phyloP scores from a whole-genome alignment of 2,113 vertebrate genomes.

The Sylvia atricapilla region DNA sequence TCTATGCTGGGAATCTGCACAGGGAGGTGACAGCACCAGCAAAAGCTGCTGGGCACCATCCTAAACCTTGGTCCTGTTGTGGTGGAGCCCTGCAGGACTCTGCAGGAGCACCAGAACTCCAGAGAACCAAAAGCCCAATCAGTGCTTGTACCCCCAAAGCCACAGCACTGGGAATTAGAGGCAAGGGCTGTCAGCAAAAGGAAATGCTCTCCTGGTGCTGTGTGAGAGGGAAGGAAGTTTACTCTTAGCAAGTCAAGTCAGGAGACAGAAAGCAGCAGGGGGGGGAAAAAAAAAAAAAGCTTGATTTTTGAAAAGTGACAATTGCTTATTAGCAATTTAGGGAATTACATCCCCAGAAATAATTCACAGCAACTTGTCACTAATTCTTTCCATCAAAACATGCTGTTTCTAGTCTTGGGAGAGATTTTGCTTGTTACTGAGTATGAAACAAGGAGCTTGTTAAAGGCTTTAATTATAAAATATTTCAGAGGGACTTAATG shows the following conservation, averaged over 20 bases:
- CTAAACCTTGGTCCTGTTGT: neutral
- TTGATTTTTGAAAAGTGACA: conserved; percentile 49
- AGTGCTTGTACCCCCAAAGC: neutral
- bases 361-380: conserved; percentile 6
- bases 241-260: neutral
- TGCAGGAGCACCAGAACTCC: conserved; percentile 1
- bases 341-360: conserved; percentile 37
- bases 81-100: neutral
- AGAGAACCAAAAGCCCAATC: conserved; percentile 16
- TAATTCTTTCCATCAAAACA: conserved; percentile 21
- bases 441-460: neutral
- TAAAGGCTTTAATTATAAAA: conserved; percentile 22
- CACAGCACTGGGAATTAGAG: conserved; percentile 21
- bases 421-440: neutral
- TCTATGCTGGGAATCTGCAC: neutral
- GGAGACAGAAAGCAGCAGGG: neutral
- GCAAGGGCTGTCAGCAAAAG: neutral
- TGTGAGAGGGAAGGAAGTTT: neutral
- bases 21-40: neutral
- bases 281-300: neutral
- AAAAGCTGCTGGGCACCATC: neutral
- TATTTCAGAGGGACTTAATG: neutral
- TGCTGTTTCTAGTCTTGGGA: conserved; percentile 1
- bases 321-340: conserved; percentile 47
- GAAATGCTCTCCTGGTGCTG: conserved; percentile 25